Percentiles rank a stretch among this genome's conserved stretches.
Conservation (phyloP, 2,113 vertebrate species). For the Leptosomus discolor region DNA sequence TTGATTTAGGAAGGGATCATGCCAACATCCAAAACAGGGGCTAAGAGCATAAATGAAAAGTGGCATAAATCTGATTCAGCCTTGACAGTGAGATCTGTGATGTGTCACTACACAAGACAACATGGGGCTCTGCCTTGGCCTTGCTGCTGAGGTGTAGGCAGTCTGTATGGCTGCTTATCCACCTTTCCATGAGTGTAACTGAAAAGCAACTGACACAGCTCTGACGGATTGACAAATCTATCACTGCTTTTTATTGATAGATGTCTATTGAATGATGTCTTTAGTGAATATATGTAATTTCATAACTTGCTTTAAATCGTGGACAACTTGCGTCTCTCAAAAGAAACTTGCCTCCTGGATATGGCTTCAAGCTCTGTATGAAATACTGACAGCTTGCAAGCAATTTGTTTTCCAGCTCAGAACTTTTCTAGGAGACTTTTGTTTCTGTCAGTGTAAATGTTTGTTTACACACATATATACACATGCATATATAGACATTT, state of each 20-base stretch:
- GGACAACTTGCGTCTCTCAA: background rate
- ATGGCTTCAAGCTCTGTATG: background rate
- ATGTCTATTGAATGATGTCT: background rate
- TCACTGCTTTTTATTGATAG: background rate
- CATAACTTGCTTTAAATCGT: background rate
- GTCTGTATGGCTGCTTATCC: rapidly evolving
- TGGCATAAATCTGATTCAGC: background rate
- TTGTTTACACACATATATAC: no score
- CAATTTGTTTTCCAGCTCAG: background rate
- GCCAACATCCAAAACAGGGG: background rate
- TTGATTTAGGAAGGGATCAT: background rate
- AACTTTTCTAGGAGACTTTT: background rate
- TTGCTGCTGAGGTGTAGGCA: background rate
- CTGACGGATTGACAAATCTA: background rate
- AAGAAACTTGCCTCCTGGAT: background rate
- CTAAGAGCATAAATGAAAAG: background rate
- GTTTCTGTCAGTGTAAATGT: background rate
- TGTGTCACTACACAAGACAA: background rate
- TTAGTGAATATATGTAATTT: background rate
- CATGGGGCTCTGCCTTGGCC: background rate
- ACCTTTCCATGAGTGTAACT: background rate
- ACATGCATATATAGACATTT: background rate
- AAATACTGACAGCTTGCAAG: background rate
- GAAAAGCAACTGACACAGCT: background rate
- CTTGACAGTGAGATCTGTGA: background rate